Evolutionary conservation across 2,888 invertebrate genomes (phyloP).

Genomic region (Chrysotoxum bicinctum): DNA sequence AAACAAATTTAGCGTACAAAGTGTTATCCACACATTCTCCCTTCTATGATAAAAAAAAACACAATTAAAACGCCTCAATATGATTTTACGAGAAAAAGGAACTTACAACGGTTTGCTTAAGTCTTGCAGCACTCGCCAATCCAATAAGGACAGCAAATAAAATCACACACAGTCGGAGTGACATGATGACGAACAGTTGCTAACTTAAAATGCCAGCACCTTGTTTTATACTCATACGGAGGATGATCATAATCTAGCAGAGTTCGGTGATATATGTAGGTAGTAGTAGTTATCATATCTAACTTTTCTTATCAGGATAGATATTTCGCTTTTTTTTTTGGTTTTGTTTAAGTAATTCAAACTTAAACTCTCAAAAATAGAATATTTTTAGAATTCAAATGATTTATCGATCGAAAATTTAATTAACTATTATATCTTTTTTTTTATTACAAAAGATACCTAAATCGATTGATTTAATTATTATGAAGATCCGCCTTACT

Average conservation of each 20-base stretch:
- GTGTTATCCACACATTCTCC: slow-evolving; percentile 74
- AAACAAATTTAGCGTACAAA: slow-evolving; percentile 76
- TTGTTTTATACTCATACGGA: background rate
- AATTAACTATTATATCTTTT: no score
- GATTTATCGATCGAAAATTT: no score
- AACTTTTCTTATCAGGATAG: slow-evolving; percentile 19
- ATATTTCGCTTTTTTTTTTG: background rate
- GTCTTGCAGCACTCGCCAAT: slow-evolving; percentile 13
- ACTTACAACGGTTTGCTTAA: background rate
- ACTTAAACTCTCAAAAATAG: no score
- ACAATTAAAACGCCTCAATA: background rate
- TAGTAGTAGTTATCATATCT: slow-evolving; percentile 30
- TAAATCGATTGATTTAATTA: no score
- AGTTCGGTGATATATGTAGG: background rate
- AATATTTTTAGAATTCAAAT: no score
- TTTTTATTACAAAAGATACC: no score
- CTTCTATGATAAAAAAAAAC: background rate
- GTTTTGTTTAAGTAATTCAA: background rate
- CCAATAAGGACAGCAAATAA: slow-evolving; percentile 37
- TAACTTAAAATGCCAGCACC: background rate
- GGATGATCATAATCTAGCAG: slow-evolving; percentile 20
- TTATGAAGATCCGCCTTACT: no score
- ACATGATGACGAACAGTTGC: slow-evolving; percentile 33
- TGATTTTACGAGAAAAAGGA: background rate
- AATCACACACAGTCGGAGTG: slow-evolving; percentile 20